Conservation (phyloP, 2,888 invertebrate species). For the Fabriciana adippe region DNA sequence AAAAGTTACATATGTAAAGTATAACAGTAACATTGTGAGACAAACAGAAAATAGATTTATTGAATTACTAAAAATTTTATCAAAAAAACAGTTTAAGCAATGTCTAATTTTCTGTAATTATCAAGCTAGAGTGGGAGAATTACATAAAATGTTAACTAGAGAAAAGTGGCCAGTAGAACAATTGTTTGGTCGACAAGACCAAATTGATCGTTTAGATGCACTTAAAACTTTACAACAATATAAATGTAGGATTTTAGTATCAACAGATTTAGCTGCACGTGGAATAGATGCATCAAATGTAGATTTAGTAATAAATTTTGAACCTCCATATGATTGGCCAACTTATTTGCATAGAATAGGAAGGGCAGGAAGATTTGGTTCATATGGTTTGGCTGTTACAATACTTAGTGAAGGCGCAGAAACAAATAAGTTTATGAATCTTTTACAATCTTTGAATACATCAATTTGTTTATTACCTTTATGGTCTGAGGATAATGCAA, state of each 20-base stretch:
- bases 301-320: constrained; percentile 96
- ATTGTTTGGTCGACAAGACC: constrained; percentile 90
- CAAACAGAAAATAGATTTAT: constrained; percentile 86
- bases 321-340: constrained; percentile 89
- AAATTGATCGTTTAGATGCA: constrained; percentile 88
- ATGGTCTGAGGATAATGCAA: constrained; percentile 52
- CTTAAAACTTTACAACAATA: constrained; percentile 90
- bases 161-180: constrained; percentile 90
- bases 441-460: constrained; percentile 82
- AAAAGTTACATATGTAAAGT: constrained; percentile 84
- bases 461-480: constrained; percentile 53
- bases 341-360: constrained; percentile 98
- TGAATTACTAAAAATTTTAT: constrained; percentile 86
- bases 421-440: constrained; percentile 77
- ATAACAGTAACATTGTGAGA: constrained; percentile 83
- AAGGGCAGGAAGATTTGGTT: constrained; percentile 96
- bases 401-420: constrained; percentile 87
- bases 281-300: constrained; percentile 97
- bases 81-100: constrained; percentile 90
- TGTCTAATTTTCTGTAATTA: constrained; percentile 95
- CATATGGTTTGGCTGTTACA: constrained; percentile 90
- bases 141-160: constrained; percentile 86
- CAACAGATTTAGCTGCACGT: constrained; percentile 95
- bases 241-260: constrained; percentile 91
- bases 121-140: constrained; percentile 90